Evolutionary conservation across 2,113 vertebrate genomes (phyloP).

Genomic region (Suncus etruscus): DNA sequence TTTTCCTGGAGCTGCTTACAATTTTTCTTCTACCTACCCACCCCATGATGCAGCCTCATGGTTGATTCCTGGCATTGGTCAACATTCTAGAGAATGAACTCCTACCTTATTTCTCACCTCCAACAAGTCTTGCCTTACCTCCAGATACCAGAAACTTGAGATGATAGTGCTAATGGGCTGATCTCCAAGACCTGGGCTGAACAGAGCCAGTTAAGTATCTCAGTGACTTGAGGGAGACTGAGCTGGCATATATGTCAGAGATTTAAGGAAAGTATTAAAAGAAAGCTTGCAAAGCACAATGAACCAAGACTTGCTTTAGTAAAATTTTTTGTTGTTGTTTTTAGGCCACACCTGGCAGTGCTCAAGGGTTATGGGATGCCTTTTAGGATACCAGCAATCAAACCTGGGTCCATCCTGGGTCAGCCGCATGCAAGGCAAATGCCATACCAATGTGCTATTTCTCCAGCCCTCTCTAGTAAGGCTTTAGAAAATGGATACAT

Average conservation of each 20-base stretch:
- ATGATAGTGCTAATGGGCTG: accelerated
- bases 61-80: neutral
- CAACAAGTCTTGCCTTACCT: neutral
- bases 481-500: neutral
- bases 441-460: too few species aligned
- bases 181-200: neutral
- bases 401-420: too few species aligned
- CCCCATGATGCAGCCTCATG: neutral
- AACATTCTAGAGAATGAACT: neutral
- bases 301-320: neutral
- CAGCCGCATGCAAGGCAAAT: too few species aligned
- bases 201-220: neutral
- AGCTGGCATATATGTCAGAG: neutral
- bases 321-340: too few species aligned
- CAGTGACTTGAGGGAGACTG: neutral
- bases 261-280: constrained; percentile 13
- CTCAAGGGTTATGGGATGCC: too few species aligned
- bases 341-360: too few species aligned
- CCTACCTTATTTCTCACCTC: too few species aligned
- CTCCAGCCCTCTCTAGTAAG: neutral
- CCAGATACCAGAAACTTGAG: neutral
- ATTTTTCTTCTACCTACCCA: neutral
- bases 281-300: neutral
- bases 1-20: neutral
- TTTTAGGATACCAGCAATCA: too few species aligned